Evolutionary conservation across 2,888 invertebrate genomes (phyloP), one percentile per base, ranked within the genome.

Genomic region (Zaprionus bogoriensis): DNA sequence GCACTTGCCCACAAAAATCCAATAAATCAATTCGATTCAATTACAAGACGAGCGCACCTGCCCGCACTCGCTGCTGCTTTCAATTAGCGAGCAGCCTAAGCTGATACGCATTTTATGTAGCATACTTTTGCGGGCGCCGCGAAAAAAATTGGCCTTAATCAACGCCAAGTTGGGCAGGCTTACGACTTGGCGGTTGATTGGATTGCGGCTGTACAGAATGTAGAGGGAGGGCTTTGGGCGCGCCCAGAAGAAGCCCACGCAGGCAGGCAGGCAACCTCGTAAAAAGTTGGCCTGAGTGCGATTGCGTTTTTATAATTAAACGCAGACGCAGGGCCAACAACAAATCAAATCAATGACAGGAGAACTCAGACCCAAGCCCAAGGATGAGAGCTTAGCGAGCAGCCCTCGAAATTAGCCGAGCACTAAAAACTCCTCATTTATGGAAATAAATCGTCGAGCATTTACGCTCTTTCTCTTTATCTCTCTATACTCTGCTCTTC

Each of bases 11-110:
- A 65, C 58, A 57, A 70, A 67, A 77, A 55, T 67, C 66, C 85
- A 70, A 82, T 75, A 78, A 80, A 85, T 75, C 85, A 85, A 80
- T 78, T 78, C 76, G 72, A 82, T 78, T 80, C 67, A 84, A 80
- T 84, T 84, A 74, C 38, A 70, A 84, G 77, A 60, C 53, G n/a
- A n/a, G 47, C 42, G 12, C 17, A 19, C 6, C n/a, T 12, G 3
- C 9, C 27, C 22, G 3, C 0, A 44, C 19, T 47, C 19, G 19
- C 17, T 6, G 36, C 14, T 58, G n/a, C n/a, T n/a, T n/a, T 2
- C 80, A 77, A 70, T 83, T 77, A 77, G 70, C 59, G 59, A 20
- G n/a, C 59, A 53, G 62, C 44, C 81, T 62, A 52, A 69, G 75
- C 54, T 48, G 74, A 57, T 58, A 67, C 67, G 59, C 82, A 67